Percentiles rank a stretch among this genome's conserved stretches.
phyloP scores from a whole-genome alignment of 2,888 invertebrate species.

The Apodemia hepburni region DNA sequence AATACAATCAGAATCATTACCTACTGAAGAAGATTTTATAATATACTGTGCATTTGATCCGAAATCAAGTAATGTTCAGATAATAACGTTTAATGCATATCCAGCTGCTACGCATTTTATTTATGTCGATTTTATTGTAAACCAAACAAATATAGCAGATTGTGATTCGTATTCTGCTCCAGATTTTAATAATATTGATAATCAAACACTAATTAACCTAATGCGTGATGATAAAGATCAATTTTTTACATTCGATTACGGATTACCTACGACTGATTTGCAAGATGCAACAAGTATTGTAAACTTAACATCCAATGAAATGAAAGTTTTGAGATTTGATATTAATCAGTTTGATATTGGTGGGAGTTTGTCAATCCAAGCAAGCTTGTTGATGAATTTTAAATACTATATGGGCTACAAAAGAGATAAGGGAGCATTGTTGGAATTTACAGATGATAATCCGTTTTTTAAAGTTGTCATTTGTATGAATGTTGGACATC shows the following conservation, averaged over 20 bases:
- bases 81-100: constrained; percentile 73
- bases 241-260: constrained; percentile 89
- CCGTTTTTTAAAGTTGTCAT: constrained; percentile 79
- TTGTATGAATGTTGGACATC: constrained; percentile 80
- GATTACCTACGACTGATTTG: constrained; percentile 82
- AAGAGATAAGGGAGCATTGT: constrained; percentile 48
- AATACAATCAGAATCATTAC: constrained; percentile 72
- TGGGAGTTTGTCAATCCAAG: constrained; percentile 86
- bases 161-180: constrained; percentile 55
- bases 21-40: constrained; percentile 69
- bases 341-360: constrained; percentile 89
- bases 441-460: constrained; percentile 66
- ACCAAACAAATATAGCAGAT: constrained; percentile 47
- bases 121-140: constrained; percentile 44
- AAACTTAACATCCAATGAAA: constrained; percentile 83
- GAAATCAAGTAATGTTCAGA: constrained; percentile 51
- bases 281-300: constrained; percentile 83
- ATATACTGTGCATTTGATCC: constrained; percentile 72
- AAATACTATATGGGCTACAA: constrained; percentile 73
- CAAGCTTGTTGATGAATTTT: constrained; percentile 83
- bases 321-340: constrained; percentile 84
- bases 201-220: constrained; percentile 53
- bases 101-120: constrained; percentile 82
- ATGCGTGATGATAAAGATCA: constrained; percentile 83
- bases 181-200: constrained; percentile 47